Evolutionary conservation across 2,113 vertebrate genomes (phyloP).

Genomic region (Candoia aspera): DNA sequence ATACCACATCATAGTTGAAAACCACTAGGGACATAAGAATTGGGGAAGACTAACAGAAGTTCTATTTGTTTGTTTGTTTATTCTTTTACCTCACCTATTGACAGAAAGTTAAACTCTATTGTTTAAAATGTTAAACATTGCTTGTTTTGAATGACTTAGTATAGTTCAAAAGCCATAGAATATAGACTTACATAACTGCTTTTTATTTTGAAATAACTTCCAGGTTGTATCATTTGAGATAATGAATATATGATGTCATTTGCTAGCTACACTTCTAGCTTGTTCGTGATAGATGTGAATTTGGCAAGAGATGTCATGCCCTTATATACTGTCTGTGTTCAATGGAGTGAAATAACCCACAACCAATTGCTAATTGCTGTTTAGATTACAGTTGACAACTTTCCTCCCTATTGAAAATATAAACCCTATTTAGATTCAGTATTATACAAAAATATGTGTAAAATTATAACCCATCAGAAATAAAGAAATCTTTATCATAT

Average conservation of each 20-base stretch:
- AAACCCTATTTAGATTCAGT: neutral
- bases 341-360: neutral
- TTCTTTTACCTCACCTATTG: neutral
- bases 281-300: neutral
- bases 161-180: neutral
- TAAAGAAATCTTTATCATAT: neutral
- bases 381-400: neutral
- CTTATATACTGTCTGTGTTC: neutral
- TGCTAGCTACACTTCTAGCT: neutral
- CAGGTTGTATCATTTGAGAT: neutral
- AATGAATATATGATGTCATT: neutral
- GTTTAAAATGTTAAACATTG: neutral
- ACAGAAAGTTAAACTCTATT: neutral
- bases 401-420: neutral
- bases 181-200: neutral
- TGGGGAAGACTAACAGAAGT: neutral
- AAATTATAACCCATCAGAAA: neutral
- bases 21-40: neutral
- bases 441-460: neutral
- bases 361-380: neutral
- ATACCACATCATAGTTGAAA: neutral
- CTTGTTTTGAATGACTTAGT: neutral
- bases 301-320: neutral
- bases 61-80: neutral
- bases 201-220: neutral